Evolutionary conservation across 2,797 vertebrate species (phyloP).

Genomic region (Urosaurus nigricauda): DNA sequence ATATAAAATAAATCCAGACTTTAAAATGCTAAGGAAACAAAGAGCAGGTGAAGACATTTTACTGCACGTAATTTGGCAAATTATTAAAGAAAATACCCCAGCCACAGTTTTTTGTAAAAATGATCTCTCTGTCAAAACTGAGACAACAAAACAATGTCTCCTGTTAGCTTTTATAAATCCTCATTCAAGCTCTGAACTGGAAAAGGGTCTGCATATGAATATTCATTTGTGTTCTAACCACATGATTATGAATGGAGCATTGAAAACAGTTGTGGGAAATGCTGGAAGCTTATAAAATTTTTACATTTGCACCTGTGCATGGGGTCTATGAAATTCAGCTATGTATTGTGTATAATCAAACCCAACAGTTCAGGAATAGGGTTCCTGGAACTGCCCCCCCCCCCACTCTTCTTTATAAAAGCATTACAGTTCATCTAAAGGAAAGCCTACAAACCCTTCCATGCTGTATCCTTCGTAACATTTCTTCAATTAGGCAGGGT

Average conservation of each 20-base stretch:
- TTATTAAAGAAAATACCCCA: conserved; percentile 71
- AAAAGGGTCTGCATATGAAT: conserved; percentile 61
- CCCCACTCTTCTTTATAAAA: conserved; percentile 3
- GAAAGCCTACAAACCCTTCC: neutral
- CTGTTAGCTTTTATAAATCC: conserved; percentile 23
- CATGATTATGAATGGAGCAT: conserved; percentile 59
- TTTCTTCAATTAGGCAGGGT: conserved; percentile 14
- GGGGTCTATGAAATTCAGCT: conserved; percentile 32
- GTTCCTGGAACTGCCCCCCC: conserved; percentile 20
- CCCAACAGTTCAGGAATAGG: conserved; percentile 33
- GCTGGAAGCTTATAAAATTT: conserved; percentile 27
- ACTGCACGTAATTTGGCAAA: conserved; percentile 66
- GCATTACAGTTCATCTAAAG: conserved; percentile 41
- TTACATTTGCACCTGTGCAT: conserved; percentile 44
- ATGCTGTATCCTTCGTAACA: conserved; percentile 18
- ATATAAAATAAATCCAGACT: conserved; percentile 63
- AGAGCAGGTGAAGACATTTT: conserved; percentile 67
- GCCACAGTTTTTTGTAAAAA: conserved; percentile 63
- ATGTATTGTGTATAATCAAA: neutral
- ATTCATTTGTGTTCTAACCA: conserved; percentile 54
- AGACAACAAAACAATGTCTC: neutral
- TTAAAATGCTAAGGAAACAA: conserved; percentile 63
- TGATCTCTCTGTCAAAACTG: conserved; percentile 43
- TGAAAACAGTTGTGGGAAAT: conserved; percentile 51
- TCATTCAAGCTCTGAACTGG: conserved; percentile 48